Base-by-base conservation (phyloP, 2,888 invertebrate species). In the Pelosia muscerda region DNA sequence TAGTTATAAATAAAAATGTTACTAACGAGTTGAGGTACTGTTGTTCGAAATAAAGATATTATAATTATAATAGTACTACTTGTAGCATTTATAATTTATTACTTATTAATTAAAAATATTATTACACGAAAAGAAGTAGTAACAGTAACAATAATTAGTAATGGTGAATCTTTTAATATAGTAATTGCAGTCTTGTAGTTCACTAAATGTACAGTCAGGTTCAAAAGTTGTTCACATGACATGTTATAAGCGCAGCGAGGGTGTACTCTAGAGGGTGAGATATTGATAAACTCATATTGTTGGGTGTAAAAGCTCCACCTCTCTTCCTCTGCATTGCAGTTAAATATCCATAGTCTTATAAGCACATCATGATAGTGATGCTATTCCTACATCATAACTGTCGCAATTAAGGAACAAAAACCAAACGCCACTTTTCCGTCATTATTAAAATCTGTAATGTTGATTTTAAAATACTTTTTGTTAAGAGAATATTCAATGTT, bases 41-140 rank as follows among this genome's bases (percentile, higher is more conserved):
- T n/a, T n/a, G n/a, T n/a, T n/a, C n/a, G n/a, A n/a, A n/a, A n/a
- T n/a, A n/a, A n/a, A n/a, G n/a, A n/a, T n/a, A n/a, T n/a, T n/a
- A n/a, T n/a, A n/a, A n/a, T n/a, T n/a, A n/a, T n/a, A n/a, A n/a
- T 26, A 26, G 55, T 23, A 34, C 26, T 38, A 58, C 31, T 49
- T 49, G n/a, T 49, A 70, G 63, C 59, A 62, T 64, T 71, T 75
- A 31, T 79, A 76, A 79, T 76, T 79, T 77, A 78, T 79, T 80
- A 58, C 19, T 57, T 59, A 59, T 59, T 49, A 42, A 55, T n/a
- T 38, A 56, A 49, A 26, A 66, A 49, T 61, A 56, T 25, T 49
- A 22, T 49, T 42, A 42, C 56, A 55, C 60, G 56, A 61, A 68
- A 61, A 56, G 68, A 34, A 4, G 6, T 15, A 55, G 25, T 42